These are phyloP conservation scores for Cisticola juncidis DNA, from an alignment of 2,113 vertebrate genomes.

Conservation along the genomic window DNA sequence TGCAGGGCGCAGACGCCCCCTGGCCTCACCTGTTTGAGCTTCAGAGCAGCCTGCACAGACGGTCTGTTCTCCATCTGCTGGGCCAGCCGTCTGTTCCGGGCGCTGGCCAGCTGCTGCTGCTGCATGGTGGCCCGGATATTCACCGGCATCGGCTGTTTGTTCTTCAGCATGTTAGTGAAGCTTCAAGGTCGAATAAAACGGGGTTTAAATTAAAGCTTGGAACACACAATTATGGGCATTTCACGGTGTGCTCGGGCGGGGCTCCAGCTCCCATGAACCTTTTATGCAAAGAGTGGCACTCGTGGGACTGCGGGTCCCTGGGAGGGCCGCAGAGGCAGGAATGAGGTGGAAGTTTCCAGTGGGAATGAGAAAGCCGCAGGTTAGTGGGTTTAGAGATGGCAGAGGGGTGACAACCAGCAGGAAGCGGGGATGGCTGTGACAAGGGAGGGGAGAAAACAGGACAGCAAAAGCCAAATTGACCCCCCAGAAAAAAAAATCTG, in stretches of 20 bases:
- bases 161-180: conserved; percentile 99
- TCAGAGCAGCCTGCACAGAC: conserved; percentile 95
- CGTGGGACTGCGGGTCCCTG: conserved; percentile 59
- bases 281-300: conserved; percentile 66
- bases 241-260: conserved; percentile 76
- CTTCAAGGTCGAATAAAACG: conserved; percentile 94
- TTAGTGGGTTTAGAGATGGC: conserved; percentile 51
- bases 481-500: not conserved
- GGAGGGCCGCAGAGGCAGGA: conserved; percentile 44
- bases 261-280: conserved; percentile 77
- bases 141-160: conserved; percentile 96
- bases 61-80: conserved; percentile 99
- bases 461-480: conserved; percentile 9
- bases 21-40: conserved; percentile 93
- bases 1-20: not conserved
- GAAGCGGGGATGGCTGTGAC: conserved; percentile 52
- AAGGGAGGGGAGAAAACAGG: conserved; percentile 1
- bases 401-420: conserved; percentile 50
- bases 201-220: conserved; percentile 81
- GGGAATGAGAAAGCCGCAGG: conserved; percentile 45
- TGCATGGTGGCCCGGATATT: conserved; percentile 98
- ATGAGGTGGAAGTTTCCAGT: not conserved
- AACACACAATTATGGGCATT: conserved; percentile 79
- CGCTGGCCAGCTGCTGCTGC: conserved; percentile 95
- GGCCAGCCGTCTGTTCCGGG: conserved; percentile 95